phyloP scores from a whole-genome alignment of 2,113 vertebrate species.

The Columbina picui region DNA sequence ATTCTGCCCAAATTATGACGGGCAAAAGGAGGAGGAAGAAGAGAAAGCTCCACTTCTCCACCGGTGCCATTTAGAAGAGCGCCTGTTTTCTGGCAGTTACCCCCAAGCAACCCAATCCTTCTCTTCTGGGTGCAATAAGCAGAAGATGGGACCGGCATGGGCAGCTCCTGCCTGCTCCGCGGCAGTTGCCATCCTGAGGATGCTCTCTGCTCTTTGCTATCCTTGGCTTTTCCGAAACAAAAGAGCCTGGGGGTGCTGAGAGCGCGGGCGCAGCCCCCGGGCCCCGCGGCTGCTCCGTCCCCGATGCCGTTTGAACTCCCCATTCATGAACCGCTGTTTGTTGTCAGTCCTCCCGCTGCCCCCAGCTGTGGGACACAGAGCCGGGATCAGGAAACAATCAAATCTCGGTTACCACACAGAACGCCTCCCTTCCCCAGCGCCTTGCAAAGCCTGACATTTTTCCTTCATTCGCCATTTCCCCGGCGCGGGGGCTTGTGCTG shows the following conservation, averaged over 20 bases:
- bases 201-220: rapidly evolving
- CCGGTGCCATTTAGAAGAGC: not conserved
- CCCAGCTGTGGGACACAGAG: slow-evolving; percentile 21
- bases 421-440: not conserved
- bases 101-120: rapidly evolving
- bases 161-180: not conserved
- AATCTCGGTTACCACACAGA: slow-evolving; percentile 43
- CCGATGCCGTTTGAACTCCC: not conserved
- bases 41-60: not conserved
- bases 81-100: not conserved
- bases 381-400: slow-evolving; percentile 64
- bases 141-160: rapidly evolving
- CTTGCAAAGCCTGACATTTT: slow-evolving; percentile 60
- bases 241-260: too few relatives aligned
- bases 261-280: too few relatives aligned
- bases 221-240: rapidly evolving
- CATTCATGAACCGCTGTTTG: not conserved
- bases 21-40: too few relatives aligned
- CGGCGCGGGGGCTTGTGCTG: not conserved
- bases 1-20: rapidly evolving
- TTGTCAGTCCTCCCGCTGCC: not conserved
- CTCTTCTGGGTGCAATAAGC: rapidly evolving
- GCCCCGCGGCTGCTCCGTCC: not conserved
- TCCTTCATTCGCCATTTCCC: slow-evolving; percentile 58
- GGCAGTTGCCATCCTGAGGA: rapidly evolving